Base-by-base conservation (phyloP, 2,797 vertebrate genomes). In the Remorina albescens region DNA sequence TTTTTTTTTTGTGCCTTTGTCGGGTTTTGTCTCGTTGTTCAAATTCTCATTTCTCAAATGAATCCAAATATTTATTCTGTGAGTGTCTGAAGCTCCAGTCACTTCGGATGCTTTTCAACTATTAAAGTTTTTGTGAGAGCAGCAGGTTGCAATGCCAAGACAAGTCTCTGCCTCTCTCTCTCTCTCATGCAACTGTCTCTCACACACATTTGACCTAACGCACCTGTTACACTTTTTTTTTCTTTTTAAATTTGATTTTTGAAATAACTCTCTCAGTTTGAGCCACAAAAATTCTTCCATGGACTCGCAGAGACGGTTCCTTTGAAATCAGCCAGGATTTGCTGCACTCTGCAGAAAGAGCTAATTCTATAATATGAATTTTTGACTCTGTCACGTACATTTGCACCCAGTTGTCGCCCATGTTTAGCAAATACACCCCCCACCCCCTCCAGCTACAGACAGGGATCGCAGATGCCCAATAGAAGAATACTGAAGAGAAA, bases 41-140 rank as follows among this genome's bases (percentile, higher is more conserved):
- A 93, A 91, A 89, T 91, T 86, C 92, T 94, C 93, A 94, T 96
- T 97, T 94, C 91, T 95, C 94, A 94, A 94, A 95, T 95, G 95
- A 96, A 96, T 96, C 93, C 95, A 97, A 97, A 98, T 96, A 96
- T 96, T 96, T 95, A 95, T 96, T 96, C 96, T 95, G 94, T 86
- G 92, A 94, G 92, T 95, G 91, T 94, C 93, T 94, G 92, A n/a
- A 83, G 92, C 94, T 93, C 89, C 93, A 93, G 95, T 96, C 95
- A 96, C 94, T 94, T 94, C 91, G 93, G 93, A 92, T 93, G 94
- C 94, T 95, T 96, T 95, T 94, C 94, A 94, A 90, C 91, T 91
- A 89, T 95, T 94, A 92, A 94, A 94, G 94, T 96, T 95, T 95
- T 95, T 95, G 95, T 94, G 88, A 88, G 86, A 93, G 89, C 92